phyloP scores from a whole-genome alignment of 1,140 invertebrate species.

The Tetramorium alpestre region DNA sequence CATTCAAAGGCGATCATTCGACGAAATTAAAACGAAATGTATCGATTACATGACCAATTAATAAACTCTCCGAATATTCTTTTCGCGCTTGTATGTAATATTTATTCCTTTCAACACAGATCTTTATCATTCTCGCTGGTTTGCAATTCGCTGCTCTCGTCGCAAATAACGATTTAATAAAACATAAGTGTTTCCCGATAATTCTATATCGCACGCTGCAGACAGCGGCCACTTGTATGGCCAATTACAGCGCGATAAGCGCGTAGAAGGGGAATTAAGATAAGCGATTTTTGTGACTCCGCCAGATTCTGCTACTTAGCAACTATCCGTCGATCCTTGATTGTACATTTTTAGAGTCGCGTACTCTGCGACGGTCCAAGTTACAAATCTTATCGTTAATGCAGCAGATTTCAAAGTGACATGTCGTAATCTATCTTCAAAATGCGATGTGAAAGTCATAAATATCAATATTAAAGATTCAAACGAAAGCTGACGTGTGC shows the following conservation, averaged over 20 bases:
- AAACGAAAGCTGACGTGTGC: neutral
- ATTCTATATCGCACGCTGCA: slow-evolving; percentile 9
- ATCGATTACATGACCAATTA: neutral
- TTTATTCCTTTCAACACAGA: neutral
- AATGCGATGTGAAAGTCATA: too few species aligned
- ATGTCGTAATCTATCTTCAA: neutral
- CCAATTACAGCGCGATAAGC: slow-evolving; percentile 43
- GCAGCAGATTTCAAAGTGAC: neutral
- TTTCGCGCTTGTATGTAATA: neutral
- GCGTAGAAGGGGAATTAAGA: slow-evolving; percentile 27
- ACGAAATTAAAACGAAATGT: neutral
- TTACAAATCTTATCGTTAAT: slow-evolving; percentile 23
- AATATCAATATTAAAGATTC: neutral
- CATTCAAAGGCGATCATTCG: slow-evolving; percentile 21
- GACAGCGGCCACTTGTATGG: slow-evolving; percentile 12
- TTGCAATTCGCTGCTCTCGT: neutral
- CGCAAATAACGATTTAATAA: slow-evolving; percentile 53
- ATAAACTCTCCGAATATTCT: neutral
- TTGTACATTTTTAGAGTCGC: slow-evolving; percentile 1
- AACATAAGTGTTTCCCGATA: slow-evolving; percentile 18
- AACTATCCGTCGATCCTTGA: slow-evolving; percentile 20
- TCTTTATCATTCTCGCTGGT: neutral
- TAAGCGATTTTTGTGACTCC: slow-evolving; percentile 38
- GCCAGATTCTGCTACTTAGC: slow-evolving; percentile 23
- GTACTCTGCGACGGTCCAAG: neutral